A percentile compares a stretch with the other conserved stretches of the same genome.
Conservation (phyloP, 2,888 invertebrate genomes). For the Synergus laeviventris region DNA sequence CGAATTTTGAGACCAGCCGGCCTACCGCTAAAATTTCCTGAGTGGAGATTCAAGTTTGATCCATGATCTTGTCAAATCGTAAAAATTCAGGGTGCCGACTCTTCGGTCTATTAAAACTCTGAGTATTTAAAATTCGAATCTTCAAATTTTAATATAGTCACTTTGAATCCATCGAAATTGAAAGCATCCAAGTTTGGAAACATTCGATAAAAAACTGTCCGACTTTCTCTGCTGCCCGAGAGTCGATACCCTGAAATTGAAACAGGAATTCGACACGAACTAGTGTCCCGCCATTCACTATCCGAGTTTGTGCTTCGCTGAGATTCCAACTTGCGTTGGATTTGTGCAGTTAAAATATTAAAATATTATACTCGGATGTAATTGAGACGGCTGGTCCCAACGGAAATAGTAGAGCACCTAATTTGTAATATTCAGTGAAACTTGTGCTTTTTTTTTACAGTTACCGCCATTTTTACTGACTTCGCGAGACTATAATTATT, state of each 20-base stretch:
- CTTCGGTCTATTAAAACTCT: background rate
- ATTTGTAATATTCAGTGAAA: conserved; percentile 27
- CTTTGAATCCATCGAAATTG: conserved; percentile 15
- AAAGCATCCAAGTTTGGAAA: background rate
- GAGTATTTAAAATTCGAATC: background rate
- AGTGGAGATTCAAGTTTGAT: conserved; percentile 35
- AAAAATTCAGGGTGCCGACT: conserved; percentile 10
- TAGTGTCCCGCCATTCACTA: conserved; percentile 3
- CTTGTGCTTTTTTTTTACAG: conserved; percentile 27
- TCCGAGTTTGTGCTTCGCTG: conserved; percentile 39
- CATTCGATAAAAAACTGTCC: background rate
- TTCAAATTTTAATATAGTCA: background rate
- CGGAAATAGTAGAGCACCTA: conserved; percentile 24
- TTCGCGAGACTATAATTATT: conserved; percentile 30
- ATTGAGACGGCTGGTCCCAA: conserved; percentile 29
- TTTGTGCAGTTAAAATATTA: conserved; percentile 38
- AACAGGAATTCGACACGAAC: conserved; percentile 33
- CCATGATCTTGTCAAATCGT: conserved; percentile 15
- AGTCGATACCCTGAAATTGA: conserved; percentile 34
- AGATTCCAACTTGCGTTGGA: conserved; percentile 33
- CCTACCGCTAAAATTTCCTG: conserved; percentile 24
- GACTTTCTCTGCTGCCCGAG: background rate
- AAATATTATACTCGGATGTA: conserved; percentile 37
- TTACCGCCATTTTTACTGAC: conserved; percentile 35
- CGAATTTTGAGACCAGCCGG: conserved; percentile 39